Conservation (phyloP, 2,797 vertebrate genomes). For the Chromis chromis region DNA sequence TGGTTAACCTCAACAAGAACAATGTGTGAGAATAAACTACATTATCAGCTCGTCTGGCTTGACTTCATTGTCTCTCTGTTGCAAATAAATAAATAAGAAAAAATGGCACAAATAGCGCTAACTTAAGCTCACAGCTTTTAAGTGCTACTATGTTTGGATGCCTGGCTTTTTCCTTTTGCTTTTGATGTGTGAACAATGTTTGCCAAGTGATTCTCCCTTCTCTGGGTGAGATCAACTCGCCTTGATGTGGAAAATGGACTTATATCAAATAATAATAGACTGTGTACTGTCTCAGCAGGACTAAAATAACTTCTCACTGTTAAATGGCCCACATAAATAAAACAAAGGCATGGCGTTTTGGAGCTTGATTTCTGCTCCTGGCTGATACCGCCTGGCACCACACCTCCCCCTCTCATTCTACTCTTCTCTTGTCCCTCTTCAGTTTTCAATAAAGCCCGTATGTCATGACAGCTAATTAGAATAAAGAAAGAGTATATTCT, state of each 20-base stretch:
- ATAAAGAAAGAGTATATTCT: slow-evolving; percentile 9
- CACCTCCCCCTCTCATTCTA: slow-evolving; percentile 15
- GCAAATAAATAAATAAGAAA: neutral
- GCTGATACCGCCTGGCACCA: neutral
- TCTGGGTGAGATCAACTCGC: slow-evolving; percentile 33
- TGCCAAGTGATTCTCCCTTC: slow-evolving; percentile 48
- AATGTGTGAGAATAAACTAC: neutral
- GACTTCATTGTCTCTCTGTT: slow-evolving; percentile 7
- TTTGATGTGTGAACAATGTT: slow-evolving; percentile 44
- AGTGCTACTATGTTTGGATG: slow-evolving; percentile 19
- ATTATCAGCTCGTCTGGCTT: neutral
- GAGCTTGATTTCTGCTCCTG: slow-evolving; percentile 33
- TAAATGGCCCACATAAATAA: slow-evolving; percentile 49
- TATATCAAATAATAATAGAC: slow-evolving; percentile 57
- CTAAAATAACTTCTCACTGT: slow-evolving; percentile 51
- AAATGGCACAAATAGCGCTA: slow-evolving; percentile 7
- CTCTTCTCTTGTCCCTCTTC: slow-evolving; percentile 1
- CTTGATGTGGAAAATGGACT: slow-evolving; percentile 41
- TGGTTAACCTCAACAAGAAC: neutral
- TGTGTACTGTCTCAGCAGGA: slow-evolving; percentile 30
- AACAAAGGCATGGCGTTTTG: slow-evolving; percentile 29
- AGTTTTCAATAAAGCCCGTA: slow-evolving; percentile 42
- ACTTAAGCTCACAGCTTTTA: slow-evolving; percentile 24
- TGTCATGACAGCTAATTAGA: slow-evolving; percentile 48
- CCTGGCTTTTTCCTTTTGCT: slow-evolving; percentile 25